Conservation (phyloP, 1,140 invertebrate species). For the Sarcophaga bullata region DNA sequence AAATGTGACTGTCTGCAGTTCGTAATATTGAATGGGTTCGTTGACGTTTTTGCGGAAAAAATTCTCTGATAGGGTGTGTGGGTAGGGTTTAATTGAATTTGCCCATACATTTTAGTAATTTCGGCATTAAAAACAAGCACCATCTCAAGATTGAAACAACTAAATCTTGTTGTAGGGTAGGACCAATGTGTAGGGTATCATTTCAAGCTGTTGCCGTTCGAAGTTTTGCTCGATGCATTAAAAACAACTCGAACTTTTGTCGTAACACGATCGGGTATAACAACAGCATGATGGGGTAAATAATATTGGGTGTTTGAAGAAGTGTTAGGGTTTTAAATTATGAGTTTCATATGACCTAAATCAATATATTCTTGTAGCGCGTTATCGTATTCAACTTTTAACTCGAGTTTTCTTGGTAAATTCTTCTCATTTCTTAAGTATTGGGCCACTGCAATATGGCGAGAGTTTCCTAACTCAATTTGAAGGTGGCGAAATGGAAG, state of each 20-base stretch:
- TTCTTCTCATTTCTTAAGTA: neutral
- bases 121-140: constrained; percentile 56
- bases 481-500: neutral
- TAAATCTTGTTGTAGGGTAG: constrained; percentile 47
- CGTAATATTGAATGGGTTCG: constrained; percentile 45
- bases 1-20: constrained; percentile 52
- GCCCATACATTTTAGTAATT: constrained; percentile 58
- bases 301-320: constrained; percentile 24
- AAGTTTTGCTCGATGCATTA: constrained; percentile 33
- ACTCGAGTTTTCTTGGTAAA: neutral
- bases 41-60: constrained; percentile 55
- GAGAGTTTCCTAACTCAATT: neutral
- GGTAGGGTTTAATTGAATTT: constrained; percentile 47
- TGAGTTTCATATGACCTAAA: neutral
- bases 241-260: constrained; percentile 49
- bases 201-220: constrained; percentile 46
- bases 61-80: constrained; percentile 58
- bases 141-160: constrained; percentile 58
- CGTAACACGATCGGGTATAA: constrained; percentile 48
- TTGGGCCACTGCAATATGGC: neutral
- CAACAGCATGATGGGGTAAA: constrained; percentile 59
- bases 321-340: neutral
- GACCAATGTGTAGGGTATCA: constrained; percentile 41
- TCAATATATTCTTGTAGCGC: neutral
- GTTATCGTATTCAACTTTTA: neutral